Evolutionary conservation across 2,113 vertebrate species (phyloP).

Genomic region (Pantherophis guttatus): DNA sequence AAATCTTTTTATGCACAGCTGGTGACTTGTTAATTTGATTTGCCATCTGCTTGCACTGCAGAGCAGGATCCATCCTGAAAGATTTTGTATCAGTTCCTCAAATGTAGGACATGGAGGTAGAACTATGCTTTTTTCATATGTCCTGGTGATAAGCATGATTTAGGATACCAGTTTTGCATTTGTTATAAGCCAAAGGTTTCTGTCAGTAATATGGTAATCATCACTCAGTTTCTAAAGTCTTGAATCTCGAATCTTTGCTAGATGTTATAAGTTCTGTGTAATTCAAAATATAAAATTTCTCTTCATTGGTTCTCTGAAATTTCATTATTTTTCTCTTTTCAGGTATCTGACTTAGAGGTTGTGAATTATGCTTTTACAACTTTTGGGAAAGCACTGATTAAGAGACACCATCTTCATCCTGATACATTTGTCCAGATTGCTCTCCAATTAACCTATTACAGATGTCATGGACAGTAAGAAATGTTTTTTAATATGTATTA

Average conservation of each 20-base stretch:
- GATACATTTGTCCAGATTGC: conserved; percentile 93
- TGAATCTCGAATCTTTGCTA: background rate
- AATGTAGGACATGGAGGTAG: background rate
- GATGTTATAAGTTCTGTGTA: background rate
- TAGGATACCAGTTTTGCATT: background rate
- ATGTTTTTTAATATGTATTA: background rate
- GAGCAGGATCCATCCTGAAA: background rate
- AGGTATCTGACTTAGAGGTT: conserved; percentile 83
- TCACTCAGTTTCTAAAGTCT: background rate
- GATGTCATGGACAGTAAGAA: conserved; percentile 78
- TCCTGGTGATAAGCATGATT: background rate
- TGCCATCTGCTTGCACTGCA: background rate
- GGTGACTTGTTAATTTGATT: background rate
- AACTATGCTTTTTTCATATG: background rate
- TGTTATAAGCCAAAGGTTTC: background rate
- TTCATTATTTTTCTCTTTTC: conserved; percentile 21
- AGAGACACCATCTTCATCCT: conserved; percentile 83
- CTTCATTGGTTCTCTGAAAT: background rate
- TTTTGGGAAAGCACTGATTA: conserved; percentile 87
- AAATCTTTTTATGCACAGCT: background rate
- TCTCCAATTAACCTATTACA: conserved; percentile 89
- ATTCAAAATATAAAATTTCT: background rate
- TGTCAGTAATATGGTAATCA: background rate
- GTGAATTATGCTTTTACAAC: conserved; percentile 79
- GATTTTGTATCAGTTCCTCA: background rate